phyloP scores from a whole-genome alignment of 2,113 vertebrate genomes.

The Ciconia boyciana region DNA sequence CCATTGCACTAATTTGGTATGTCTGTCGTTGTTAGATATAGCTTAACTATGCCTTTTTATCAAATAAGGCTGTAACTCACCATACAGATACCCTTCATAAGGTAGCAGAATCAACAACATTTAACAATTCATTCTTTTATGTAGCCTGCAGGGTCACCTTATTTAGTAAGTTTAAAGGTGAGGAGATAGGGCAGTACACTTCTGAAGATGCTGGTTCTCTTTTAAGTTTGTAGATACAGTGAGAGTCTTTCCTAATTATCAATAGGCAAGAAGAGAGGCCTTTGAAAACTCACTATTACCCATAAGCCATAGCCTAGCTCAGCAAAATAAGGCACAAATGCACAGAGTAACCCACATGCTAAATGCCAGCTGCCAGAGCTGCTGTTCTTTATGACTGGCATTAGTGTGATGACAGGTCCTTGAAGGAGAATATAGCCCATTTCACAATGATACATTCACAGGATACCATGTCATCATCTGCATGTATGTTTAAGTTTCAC shows the following conservation, averaged over 20 bases:
- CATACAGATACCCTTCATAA: not conserved
- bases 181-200: not conserved
- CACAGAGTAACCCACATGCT: not conserved
- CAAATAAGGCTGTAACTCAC: not conserved
- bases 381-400: not conserved
- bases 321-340: not conserved
- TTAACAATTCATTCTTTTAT: not conserved
- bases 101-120: not conserved
- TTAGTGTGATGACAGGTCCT: not conserved
- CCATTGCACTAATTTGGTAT: not conserved
- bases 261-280: not conserved
- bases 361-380: not conserved
- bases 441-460: not conserved
- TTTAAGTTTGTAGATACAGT: not conserved
- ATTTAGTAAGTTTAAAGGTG: not conserved
- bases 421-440: not conserved
- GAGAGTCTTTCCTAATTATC: not conserved
- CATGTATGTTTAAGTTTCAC: conserved; percentile 8
- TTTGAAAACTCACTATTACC: not conserved
- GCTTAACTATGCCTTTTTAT: not conserved
- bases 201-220: not conserved
- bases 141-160: not conserved
- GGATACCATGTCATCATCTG: not conserved
- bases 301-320: not conserved
- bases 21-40: not conserved